Conservation (phyloP, 2,888 invertebrate species). For the Drosophila nigritarsus region DNA sequence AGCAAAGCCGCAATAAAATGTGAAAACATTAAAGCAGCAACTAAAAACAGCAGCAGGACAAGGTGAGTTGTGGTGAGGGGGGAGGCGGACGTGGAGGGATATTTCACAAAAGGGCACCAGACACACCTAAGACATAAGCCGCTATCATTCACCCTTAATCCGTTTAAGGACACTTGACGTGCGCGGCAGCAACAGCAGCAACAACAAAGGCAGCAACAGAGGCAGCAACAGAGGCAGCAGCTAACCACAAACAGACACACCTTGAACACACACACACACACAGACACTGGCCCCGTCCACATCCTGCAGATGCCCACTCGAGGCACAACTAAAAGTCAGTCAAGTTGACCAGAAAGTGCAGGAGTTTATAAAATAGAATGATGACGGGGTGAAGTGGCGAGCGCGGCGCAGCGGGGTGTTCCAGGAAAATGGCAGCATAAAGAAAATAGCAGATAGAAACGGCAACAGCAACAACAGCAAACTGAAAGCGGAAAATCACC, state of each 20-base stretch:
- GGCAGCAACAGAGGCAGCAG: constrained; percentile 50
- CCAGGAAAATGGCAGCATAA: constrained; percentile 56
- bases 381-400: constrained; percentile 36
- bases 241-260: constrained; percentile 71
- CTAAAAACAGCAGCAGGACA: constrained; percentile 19
- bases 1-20: constrained; percentile 68
- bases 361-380: constrained; percentile 78
- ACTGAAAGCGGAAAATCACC: constrained; percentile 32
- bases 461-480: constrained; percentile 26
- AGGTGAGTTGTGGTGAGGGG: not conserved
- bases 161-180: constrained; percentile 81
- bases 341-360: constrained; percentile 79
- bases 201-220: constrained; percentile 32
- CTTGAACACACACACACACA: constrained; percentile 39
- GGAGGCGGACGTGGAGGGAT: constrained; percentile 26
- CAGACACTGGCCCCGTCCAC: not conserved
- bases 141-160: constrained; percentile 81
- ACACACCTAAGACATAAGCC: constrained; percentile 81
- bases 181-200: constrained; percentile 44
- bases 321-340: constrained; percentile 76
- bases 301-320: constrained; percentile 26
- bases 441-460: constrained; percentile 59
- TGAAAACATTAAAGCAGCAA: constrained; percentile 62
- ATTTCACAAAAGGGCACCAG: constrained; percentile 71
- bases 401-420: constrained; percentile 5